Base-by-base conservation (phyloP, 2,113 vertebrate species). In the Alouatta palliata region DNA sequence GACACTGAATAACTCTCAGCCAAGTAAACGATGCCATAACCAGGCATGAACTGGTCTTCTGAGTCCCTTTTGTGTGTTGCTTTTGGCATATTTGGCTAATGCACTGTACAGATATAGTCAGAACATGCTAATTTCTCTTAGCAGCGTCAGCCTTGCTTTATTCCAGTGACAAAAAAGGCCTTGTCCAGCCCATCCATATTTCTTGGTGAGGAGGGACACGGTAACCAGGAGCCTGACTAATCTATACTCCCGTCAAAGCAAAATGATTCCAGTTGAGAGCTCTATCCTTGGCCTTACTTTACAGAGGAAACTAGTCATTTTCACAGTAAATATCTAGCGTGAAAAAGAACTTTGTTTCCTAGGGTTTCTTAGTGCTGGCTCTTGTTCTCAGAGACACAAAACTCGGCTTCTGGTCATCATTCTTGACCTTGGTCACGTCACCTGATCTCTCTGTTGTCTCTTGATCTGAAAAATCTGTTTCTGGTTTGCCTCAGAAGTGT, bases 401-500 rank as follows among this genome's bases (percentile, higher is more conserved):
- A 73, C 49, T 27, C 56, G 16, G 19, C n/a, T 61, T 84, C 35
- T n/a, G 20, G 17, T 90, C 17, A n/a, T 68, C 11, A 4, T 88
- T 52, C 71, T 25, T 91, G 77, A 81, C 83, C 37, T 70, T 80
- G 70, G 11, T 64, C 30, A 80, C 21, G 30, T 92, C 87, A 87
- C 49, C 49, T 91, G 61, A 93, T 70, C 73, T 93, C 40, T 66
- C 87, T 71, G 6, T 95, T 97, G 68, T 97, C 95, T 97, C 76
- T 95, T 91, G 86, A 94, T 75, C 47, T 89, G 64, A 45, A 37
- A 91, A 87, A 64, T 94, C 83, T 89, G 61, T 91, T 96, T 96
- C 61, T 95, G 61, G 8, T 97, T 96, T 96, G 84, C 80, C 83
- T 93, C 49, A 40, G 77, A 71, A 17, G 54, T 95, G 49, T 93